Evolutionary conservation across 2,113 vertebrate species (phyloP), one percentile per base, ranked within the genome.

Genomic region (Plectropomus leopardus): DNA sequence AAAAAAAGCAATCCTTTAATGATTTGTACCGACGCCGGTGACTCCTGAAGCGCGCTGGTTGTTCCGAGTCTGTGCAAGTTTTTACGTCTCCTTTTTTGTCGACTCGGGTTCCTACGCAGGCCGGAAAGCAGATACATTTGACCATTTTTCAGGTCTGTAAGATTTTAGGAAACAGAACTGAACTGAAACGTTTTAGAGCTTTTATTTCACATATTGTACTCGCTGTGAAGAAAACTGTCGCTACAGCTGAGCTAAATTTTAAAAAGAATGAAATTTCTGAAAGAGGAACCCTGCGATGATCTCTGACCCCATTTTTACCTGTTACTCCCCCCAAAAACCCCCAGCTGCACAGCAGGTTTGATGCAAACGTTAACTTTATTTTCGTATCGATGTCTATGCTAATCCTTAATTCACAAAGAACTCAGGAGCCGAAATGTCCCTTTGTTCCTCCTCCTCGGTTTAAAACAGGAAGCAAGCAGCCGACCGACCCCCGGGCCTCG

Each of bases 381-480:
- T 74, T 87, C 68, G 54, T 82, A 76, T 83, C 40, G 60, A 55
- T 79, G 73, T 88, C 79, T 87, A 76, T 95, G 95, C 93, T 95
- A 64, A 94, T 95, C 95, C 93, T 95, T 92, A 94, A 94, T 93
- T 94, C 93, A 94, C 94, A 90, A 94, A 95, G 93, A 95, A 95
- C 96, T 96, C 96, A 95, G 96, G 96, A 96, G 96, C 95, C 95
- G 93, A 94, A 76, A 92, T 93, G 93, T 94, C 95, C 85, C 55
- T 16, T 53, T 28, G 71, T 84, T 72, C 75, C 55, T 72, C 72
- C 72, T 54, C 30, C 32, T 55, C 48, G 11, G 60, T 80, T 70
- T 23, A 70, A 57, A 59, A 48, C 13, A 34, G 24, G 9, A 11
- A 24, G 58, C 58, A 11, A 58, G 66, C 66, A 24, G 30, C 75